phyloP scores from a whole-genome alignment of 2,888 invertebrate genomes.

The Chaetoderma sp. region DNA sequence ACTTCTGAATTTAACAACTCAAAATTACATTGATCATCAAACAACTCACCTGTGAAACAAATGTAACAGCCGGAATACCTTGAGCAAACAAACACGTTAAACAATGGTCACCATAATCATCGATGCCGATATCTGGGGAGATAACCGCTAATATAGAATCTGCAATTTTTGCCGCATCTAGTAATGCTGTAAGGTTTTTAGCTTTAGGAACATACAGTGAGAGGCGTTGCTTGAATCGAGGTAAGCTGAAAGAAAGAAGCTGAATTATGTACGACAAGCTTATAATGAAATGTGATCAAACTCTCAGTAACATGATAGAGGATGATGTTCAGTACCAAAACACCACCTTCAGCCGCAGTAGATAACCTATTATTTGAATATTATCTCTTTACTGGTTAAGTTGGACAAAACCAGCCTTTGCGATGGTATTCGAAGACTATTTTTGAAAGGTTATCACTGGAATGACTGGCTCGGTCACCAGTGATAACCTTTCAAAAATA shows the following conservation, averaged over 20 bases:
- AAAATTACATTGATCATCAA: too few relatives aligned
- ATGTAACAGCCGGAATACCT: slow-evolving; percentile 79
- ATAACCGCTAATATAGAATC: slow-evolving; percentile 86
- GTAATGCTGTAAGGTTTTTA: slow-evolving; percentile 79
- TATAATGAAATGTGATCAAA: neutral
- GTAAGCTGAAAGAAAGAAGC: slow-evolving; percentile 75
- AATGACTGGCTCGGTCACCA: too few relatives aligned
- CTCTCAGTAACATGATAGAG: neutral
- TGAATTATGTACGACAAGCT: neutral
- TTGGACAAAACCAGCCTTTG: too few relatives aligned
- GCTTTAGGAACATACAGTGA: slow-evolving; percentile 82
- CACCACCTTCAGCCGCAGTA: too few relatives aligned
- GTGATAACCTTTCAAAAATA: too few relatives aligned
- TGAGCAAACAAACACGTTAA: slow-evolving; percentile 85
- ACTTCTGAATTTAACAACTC: too few relatives aligned
- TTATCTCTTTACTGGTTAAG: too few relatives aligned
- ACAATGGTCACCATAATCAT: slow-evolving; percentile 83
- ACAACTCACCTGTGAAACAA: slow-evolving; percentile 58
- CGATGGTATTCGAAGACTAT: too few relatives aligned
- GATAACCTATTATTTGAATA: too few relatives aligned
- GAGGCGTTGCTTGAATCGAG: slow-evolving; percentile 90
- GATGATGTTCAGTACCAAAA: neutral
- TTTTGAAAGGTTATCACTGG: too few relatives aligned
- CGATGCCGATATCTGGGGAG: slow-evolving; percentile 74
- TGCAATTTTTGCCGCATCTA: slow-evolving; percentile 74